Conservation (phyloP, 2,113 vertebrate species). For the Coracopsis vasa region DNA sequence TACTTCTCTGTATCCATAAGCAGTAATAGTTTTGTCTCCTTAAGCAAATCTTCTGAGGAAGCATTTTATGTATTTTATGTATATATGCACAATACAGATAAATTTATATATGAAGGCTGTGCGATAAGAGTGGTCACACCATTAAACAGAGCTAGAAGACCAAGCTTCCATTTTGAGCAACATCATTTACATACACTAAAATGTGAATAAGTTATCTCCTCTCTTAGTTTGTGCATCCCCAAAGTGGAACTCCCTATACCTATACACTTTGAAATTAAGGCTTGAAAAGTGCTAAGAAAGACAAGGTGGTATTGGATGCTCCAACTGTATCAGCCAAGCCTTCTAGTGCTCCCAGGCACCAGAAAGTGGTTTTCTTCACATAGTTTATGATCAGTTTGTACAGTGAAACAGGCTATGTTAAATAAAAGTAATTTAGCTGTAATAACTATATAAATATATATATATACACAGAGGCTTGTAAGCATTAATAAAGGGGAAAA, state of each 20-base stretch:
- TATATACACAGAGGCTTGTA: not conserved
- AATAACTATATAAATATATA: not conserved
- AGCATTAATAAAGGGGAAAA: not conserved
- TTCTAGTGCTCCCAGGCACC: not conserved
- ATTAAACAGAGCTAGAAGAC: not conserved
- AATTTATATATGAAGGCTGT: not conserved
- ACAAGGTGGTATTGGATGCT: not conserved
- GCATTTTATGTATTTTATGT: not conserved
- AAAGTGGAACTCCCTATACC: not conserved
- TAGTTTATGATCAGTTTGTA: not conserved
- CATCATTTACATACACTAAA: not conserved
- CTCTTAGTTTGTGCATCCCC: not conserved
- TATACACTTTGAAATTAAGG: not conserved
- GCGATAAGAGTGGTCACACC: not conserved
- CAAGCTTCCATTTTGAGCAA: not conserved
- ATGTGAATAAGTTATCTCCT: not conserved
- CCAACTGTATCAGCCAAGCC: not conserved
- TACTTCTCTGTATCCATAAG: not conserved
- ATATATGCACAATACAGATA: not conserved
- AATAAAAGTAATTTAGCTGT: not conserved
- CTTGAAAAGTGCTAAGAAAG: not conserved
- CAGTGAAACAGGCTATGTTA: not conserved
- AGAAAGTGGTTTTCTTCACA: not conserved
- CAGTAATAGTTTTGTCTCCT: not conserved
- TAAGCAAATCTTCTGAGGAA: not conserved